phyloP scores from a whole-genome alignment of 1,140 invertebrate species.

The Drosophila saltans region DNA sequence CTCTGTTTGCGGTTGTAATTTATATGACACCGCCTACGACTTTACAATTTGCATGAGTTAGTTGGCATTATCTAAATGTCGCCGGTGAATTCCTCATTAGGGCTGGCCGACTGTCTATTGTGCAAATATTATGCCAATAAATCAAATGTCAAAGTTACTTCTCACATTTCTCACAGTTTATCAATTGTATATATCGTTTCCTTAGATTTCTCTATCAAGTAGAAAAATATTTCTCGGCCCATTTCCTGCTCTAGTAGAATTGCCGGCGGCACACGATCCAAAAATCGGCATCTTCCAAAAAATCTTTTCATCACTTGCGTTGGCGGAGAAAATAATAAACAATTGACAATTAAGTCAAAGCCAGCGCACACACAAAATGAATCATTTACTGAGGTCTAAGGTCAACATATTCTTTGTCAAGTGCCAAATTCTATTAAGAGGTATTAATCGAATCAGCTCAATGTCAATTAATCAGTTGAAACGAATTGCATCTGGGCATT shows the following conservation, averaged over 20 bases:
- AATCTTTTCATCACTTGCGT: constrained; percentile 39
- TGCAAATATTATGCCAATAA: constrained; percentile 30
- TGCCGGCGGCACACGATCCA: neutral
- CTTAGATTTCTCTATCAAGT: constrained; percentile 37
- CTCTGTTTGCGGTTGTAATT: constrained; percentile 73
- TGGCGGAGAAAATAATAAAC: constrained; percentile 36
- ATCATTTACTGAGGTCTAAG: constrained; percentile 39
- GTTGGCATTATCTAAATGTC: constrained; percentile 7
- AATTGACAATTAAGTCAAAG: constrained; percentile 49
- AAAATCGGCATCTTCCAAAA: neutral
- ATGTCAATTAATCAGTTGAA: constrained; percentile 72
- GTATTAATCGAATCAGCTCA: constrained; percentile 63
- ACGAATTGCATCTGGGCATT: constrained; percentile 42
- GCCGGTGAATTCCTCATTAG: constrained; percentile 38
- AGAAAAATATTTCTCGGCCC: constrained; percentile 30
- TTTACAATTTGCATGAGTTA: constrained; percentile 55
- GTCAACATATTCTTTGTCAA: constrained; percentile 16
- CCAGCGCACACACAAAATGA: constrained; percentile 39
- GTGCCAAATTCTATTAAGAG: constrained; percentile 65
- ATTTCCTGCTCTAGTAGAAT: constrained; percentile 40
- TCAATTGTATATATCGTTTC: constrained; percentile 26
- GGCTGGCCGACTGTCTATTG: constrained; percentile 19
- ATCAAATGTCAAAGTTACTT: constrained; percentile 38
- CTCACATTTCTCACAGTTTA: constrained; percentile 47
- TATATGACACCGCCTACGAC: constrained; percentile 58